phyloP scores from a whole-genome alignment of 2,797 vertebrate species.

The Knipowitschia caucasica region DNA sequence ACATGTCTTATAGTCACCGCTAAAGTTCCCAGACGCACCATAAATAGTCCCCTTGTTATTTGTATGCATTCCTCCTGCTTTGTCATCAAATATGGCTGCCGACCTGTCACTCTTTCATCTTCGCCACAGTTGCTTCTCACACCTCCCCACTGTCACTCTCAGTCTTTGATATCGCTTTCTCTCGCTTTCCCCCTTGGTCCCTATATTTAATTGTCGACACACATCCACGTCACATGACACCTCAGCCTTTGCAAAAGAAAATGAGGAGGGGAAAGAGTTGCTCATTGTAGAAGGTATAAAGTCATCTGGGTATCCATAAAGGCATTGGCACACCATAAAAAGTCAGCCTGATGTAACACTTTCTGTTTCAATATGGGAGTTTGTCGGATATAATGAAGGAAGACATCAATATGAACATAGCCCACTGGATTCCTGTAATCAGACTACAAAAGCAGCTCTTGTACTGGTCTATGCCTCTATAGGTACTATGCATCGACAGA shows the following conservation, averaged over 20 bases:
- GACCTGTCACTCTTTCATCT: slow-evolving; percentile 27
- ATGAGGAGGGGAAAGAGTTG: slow-evolving; percentile 37
- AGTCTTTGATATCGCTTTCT: slow-evolving; percentile 42
- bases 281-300: background rate
- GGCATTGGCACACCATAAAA: slow-evolving; percentile 27
- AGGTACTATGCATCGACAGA: too few relatives aligned
- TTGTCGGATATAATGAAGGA: slow-evolving; percentile 11
- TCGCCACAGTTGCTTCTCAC: slow-evolving; percentile 45
- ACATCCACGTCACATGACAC: slow-evolving; percentile 50
- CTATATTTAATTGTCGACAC: slow-evolving; percentile 54
- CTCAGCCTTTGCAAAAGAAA: slow-evolving; percentile 52
- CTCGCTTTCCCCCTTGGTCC: slow-evolving; percentile 22
- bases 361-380: slow-evolving; percentile 27
- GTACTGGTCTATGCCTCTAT: background rate
- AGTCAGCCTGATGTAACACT: slow-evolving; percentile 19
- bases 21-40: slow-evolving; percentile 41
- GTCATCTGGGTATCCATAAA: slow-evolving; percentile 7
- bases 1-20: slow-evolving; percentile 22
- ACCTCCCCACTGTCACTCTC: slow-evolving; percentile 33
- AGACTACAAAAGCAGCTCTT: slow-evolving; percentile 49
- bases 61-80: background rate
- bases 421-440: slow-evolving; percentile 38
- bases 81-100: slow-evolving; percentile 11
- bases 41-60: slow-evolving; percentile 28
- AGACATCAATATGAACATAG: slow-evolving; percentile 16